Base-by-base conservation (phyloP, 2,113 vertebrate genomes). In the Ammodytes marinus region DNA sequence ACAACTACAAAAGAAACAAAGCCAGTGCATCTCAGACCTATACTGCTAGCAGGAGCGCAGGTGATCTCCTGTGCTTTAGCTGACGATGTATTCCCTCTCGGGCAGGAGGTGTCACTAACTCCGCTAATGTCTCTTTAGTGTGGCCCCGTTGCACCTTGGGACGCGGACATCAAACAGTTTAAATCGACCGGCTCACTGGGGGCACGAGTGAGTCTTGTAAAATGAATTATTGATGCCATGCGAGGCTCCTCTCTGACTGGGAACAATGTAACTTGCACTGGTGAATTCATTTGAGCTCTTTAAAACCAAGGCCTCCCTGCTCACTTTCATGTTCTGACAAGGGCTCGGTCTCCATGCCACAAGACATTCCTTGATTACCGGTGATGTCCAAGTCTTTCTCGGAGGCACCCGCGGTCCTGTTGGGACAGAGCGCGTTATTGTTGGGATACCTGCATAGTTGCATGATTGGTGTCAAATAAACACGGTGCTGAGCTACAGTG, bases 381-480 rank as follows among this genome's bases (percentile, higher is more conserved):
- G 69, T 65, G 78, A 90, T 91, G 91, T 93, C 92, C 91, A 92
- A 89, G 80, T 92, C 65, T 84, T 88, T 79, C 83, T 82, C 64
- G 3, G 76, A 88, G 79, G 80, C 88, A 74, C 74, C 70, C 27
- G 19, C 77, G 0, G 88, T 94, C 92, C 83, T 93, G 93, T 94
- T 10, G 78, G 92, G 92, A 90, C 93, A 94, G 89, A 91, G 81
- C 90, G 17, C 80, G 55, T 88, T 93, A 89, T 92, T 91, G 92
- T 89, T 86, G 88, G 84, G 91, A 93, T 92, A 90, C 91, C 91
- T 91, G 92, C 93, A 93, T 94, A 92, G 87, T 86, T 94, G 90
- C 76, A 77, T 92, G 93, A 93, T 92, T 91, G 92, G 87, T 93
- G 91, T 94, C 91, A 88, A 89, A 93, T 93, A 93, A 94, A 91